Conservation (phyloP, 1,140 invertebrate species). For the Zaprionus camerounensis region DNA sequence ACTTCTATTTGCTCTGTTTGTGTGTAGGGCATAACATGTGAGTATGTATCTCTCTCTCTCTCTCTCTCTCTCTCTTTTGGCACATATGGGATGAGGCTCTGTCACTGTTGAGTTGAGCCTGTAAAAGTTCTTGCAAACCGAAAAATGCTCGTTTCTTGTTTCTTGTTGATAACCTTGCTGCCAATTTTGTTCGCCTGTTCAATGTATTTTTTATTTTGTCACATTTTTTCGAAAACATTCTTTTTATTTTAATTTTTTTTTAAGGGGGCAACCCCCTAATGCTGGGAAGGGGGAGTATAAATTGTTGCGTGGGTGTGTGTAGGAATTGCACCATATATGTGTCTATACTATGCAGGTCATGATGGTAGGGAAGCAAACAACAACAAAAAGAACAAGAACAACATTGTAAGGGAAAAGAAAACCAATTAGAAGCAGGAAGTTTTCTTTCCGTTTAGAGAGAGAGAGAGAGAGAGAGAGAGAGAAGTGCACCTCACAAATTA, state of each 20-base stretch:
- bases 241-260: conserved; percentile 10
- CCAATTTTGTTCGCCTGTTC: conserved; percentile 63
- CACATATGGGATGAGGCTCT: neutral
- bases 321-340: neutral
- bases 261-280: neutral
- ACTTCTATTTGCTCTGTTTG: too few relatives aligned
- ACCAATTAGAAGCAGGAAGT: conserved; percentile 72
- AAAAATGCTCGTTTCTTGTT: conserved; percentile 13
- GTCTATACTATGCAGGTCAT: conserved; percentile 11
- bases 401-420: conserved; percentile 16
- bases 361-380: conserved; percentile 19
- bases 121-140: neutral
- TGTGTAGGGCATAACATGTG: too few relatives aligned
- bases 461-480: conserved; percentile 1
- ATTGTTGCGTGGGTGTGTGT: neutral
- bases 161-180: conserved; percentile 33
- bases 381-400: neutral
- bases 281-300: neutral
- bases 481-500: conserved; percentile 31
- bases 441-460: conserved; percentile 49
- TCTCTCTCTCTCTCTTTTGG: too few relatives aligned
- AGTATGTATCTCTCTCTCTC: too few relatives aligned
- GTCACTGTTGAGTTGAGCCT: neutral
- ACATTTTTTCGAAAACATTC: conserved; percentile 56
- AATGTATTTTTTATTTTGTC: conserved; percentile 71